phyloP scores from a whole-genome alignment of 2,113 vertebrate genomes.

The Hoplias malabaricus region DNA sequence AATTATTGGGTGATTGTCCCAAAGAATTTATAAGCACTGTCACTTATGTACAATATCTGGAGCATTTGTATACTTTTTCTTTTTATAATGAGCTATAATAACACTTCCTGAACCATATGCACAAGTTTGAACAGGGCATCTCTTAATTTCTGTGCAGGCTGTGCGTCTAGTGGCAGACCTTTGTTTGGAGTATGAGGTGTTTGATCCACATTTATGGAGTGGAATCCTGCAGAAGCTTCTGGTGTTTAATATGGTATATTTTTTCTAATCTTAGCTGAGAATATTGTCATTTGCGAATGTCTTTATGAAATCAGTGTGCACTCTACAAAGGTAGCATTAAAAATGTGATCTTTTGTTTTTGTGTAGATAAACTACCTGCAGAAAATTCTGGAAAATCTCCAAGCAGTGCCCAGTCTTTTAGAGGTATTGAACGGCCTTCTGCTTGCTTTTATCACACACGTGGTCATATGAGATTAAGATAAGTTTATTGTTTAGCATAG shows the following conservation, averaged over 20 bases:
- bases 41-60: too few species aligned
- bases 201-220: conserved; percentile 89
- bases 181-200: conserved; percentile 87
- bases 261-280: background rate
- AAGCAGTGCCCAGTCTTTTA: conserved; percentile 83
- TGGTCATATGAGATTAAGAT: too few species aligned
- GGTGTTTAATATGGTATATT: conserved; percentile 85
- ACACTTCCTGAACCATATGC: too few species aligned
- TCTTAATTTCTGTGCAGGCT: conserved; percentile 70
- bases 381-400: conserved; percentile 79
- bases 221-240: conserved; percentile 90
- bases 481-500: too few species aligned
- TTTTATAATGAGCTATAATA: too few species aligned
- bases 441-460: too few species aligned
- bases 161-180: conserved; percentile 88
- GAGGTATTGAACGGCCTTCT: conserved; percentile 75
- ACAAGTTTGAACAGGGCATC: background rate
- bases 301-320: background rate
- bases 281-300: too few species aligned
- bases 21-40: too few species aligned
- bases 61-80: too few species aligned
- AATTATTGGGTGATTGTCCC: too few species aligned
- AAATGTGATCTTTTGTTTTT: background rate
- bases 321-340: background rate
- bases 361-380: conserved; percentile 84